These are phyloP conservation scores for Cyrtonyx montezumae DNA, from an alignment of 2,113 vertebrate genomes.

Conservation along the genomic window DNA sequence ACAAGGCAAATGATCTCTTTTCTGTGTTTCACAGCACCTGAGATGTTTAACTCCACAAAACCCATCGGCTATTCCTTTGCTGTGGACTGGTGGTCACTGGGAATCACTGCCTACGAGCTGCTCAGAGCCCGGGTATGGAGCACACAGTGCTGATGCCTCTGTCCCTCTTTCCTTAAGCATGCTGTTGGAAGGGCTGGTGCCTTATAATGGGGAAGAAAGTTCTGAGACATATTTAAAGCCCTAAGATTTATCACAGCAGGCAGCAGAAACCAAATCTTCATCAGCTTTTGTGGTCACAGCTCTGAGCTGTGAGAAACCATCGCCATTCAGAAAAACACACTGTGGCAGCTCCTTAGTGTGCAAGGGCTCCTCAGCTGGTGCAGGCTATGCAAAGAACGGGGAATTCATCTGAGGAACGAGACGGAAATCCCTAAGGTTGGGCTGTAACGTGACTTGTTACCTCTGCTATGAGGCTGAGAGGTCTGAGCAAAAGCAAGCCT, in stretches of 20 bases:
- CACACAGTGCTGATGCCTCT: accelerated
- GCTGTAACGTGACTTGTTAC: not conserved
- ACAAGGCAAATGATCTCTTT: not conserved
- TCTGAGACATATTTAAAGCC: not conserved
- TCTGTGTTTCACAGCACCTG: conserved; percentile 85
- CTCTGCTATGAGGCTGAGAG: not conserved
- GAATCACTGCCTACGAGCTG: conserved; percentile 94
- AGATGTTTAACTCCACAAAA: conserved; percentile 89
- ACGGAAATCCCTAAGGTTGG: not conserved
- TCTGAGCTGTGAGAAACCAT: not conserved
- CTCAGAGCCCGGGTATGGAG: conserved; percentile 87
- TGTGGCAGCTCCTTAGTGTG: not conserved
- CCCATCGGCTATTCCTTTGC: conserved; percentile 90
- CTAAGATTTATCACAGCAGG: not conserved
- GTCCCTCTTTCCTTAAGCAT: accelerated
- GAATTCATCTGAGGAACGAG: not conserved
- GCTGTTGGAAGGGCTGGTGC: not conserved
- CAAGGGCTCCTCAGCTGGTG: not conserved
- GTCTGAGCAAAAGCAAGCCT: not conserved
- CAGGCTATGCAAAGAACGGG: not conserved
- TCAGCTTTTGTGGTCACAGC: not conserved
- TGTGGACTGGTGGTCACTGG: conserved; percentile 85
- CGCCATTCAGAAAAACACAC: not conserved
- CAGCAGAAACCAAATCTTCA: not conserved
- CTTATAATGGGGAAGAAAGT: accelerated